These are phyloP conservation scores for Scalopus aquaticus DNA, from an alignment of 2,113 vertebrate species.

Conservation along the genomic window DNA sequence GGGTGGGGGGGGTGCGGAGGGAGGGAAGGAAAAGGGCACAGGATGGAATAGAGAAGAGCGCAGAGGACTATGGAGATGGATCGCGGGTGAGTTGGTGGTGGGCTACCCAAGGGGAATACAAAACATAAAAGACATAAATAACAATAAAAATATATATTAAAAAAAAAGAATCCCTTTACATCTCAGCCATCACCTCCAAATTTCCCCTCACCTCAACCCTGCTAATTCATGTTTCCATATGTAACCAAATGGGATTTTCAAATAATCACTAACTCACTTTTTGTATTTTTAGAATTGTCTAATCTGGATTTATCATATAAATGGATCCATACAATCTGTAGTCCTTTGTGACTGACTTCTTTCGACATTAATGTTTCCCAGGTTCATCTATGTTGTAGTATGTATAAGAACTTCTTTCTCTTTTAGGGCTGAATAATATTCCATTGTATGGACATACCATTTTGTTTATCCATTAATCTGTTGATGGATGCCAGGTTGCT, in stretches of 20 bases:
- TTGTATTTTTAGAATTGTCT: neutral
- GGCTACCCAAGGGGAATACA: no score
- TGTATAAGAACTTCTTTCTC: neutral
- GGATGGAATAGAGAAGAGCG: no score
- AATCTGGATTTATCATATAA: neutral
- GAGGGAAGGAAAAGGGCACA: no score
- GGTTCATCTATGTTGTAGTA: neutral
- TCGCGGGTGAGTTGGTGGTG: no score
- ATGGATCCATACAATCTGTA: neutral
- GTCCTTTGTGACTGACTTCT: neutral
- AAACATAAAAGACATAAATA: no score
- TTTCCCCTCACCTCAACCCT: neutral
- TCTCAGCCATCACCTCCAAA: neutral
- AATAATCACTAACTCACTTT: neutral
- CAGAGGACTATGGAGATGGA: no score
- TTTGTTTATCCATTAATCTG: slow-evolving; percentile 13
- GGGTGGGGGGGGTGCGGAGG: no score
- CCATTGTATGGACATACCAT: neutral
- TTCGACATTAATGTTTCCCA: neutral
- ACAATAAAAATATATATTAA: no score
- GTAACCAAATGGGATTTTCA: no score
- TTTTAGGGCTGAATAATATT: neutral
- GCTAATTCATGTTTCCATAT: no score
- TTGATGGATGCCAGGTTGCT: neutral
- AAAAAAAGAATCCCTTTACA: no score